A percentile compares a stretch with the other conserved stretches of the same genome.
Conservation (phyloP, 2,113 vertebrate genomes). For the Megaceryle maxima region DNA sequence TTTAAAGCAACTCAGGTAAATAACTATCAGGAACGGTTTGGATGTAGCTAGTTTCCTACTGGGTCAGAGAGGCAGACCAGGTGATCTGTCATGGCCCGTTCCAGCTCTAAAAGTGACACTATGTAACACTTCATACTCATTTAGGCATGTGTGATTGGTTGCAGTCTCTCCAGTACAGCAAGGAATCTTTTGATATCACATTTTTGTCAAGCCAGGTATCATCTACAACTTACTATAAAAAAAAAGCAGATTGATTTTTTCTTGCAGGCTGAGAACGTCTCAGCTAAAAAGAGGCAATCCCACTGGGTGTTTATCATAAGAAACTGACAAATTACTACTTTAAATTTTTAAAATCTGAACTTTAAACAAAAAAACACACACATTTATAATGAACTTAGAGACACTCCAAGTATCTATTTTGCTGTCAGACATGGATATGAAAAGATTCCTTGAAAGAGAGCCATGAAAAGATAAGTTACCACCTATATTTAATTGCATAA, state of each 20-base stretch:
- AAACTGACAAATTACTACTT: background rate
- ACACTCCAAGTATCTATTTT: background rate
- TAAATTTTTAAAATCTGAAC: background rate
- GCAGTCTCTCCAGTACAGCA: background rate
- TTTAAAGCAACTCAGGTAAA: constrained; percentile 22
- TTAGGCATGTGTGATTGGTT: background rate
- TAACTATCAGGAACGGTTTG: constrained; percentile 21
- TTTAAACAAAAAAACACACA: background rate
- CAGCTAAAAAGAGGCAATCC: background rate
- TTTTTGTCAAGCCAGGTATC: background rate
- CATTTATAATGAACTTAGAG: background rate
- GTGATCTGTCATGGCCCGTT: constrained; percentile 28
- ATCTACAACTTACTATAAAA: background rate
- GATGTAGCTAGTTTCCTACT: constrained; percentile 16
- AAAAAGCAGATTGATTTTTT: constrained; percentile 11
- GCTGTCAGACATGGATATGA: background rate
- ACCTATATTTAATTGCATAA: background rate
- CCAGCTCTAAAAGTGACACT: background rate
- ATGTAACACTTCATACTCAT: constrained; percentile 27
- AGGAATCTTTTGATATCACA: background rate
- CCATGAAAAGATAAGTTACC: background rate
- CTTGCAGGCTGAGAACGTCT: background rate
- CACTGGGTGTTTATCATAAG: background rate
- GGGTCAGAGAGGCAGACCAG: constrained; percentile 17
- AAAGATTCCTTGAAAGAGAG: background rate